Base-by-base conservation (phyloP, 2,888 invertebrate genomes). In the Bhutanitis thaidina region DNA sequence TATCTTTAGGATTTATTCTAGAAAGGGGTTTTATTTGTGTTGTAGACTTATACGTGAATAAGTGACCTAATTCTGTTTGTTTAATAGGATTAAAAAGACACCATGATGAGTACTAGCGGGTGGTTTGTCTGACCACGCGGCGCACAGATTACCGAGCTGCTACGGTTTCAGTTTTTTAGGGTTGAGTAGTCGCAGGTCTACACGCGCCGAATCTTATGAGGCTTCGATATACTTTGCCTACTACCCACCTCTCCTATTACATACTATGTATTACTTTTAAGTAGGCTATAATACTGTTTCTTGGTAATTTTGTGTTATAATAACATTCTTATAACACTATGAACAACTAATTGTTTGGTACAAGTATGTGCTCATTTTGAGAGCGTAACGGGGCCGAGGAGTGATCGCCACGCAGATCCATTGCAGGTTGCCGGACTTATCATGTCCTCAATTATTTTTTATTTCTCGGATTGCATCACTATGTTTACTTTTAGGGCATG, bases 81-180 rank as follows among this genome's bases (percentile, higher is more conserved):
- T 50, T 86, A 88, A 88, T 83, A 67, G 74, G 86, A 87, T 88
- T 86, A 86, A 71, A 86, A 71, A 62, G 65, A 48, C 54, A 54
- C 53, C 56, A 46, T 56, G 56, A 47, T 61, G 59, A 60, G 62
- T 64, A 64, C 58, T 62, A 52, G 56, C 58, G 61, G 60, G 63
- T 65, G 69, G 61, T 68, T 67, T 62, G 67, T 70, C 72, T 67
- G 65, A 66, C 71, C 72, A 69, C 71, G 40, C 40, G 35, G 15
- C 35, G 64, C 77, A 71, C 69, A 86, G 86, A 84, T 87, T 87
- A 88, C 66, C 30, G 73, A 74, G 64, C 70, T 79, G 67, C 61
- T 87, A 85, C 71, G 88, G 87, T 80, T 88, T 87, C 87, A 69
- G 74, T 62, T 72, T 66, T 85, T 85, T 82, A 85, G 86, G 86